A percentile compares a stretch with the other conserved stretches of the same genome.
Evolutionary conservation across 2,113 vertebrate genomes (phyloP).

Genomic region (Helogale parvula): DNA sequence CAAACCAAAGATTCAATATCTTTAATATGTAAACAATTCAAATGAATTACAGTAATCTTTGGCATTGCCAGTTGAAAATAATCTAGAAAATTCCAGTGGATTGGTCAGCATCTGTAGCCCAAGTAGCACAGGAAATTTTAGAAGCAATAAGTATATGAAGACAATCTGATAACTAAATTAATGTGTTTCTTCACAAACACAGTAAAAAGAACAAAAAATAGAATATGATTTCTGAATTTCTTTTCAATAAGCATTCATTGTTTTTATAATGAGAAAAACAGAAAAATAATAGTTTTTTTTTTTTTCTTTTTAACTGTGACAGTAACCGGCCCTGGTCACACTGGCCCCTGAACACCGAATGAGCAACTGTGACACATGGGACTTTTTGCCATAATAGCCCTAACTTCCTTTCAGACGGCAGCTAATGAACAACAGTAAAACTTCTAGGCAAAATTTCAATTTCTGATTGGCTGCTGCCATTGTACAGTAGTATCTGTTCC

Average conservation of each 20-base stretch:
- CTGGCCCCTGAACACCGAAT: not conserved
- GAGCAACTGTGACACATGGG: not conserved
- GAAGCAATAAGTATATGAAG: not conserved
- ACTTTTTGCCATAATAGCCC: not conserved
- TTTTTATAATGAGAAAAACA: not conserved
- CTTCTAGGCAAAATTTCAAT: not conserved
- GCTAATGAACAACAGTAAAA: not conserved
- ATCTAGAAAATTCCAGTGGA: constrained; percentile 33
- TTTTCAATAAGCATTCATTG: constrained; percentile 18
- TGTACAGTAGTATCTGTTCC: not conserved
- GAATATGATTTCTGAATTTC: constrained; percentile 28
- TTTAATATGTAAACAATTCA: not conserved
- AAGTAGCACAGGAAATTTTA: not conserved
- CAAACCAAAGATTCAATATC: constrained; percentile 39
- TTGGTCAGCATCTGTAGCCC: not conserved
- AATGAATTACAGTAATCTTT: not conserved
- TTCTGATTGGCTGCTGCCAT: not conserved
- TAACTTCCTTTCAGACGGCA: not conserved
- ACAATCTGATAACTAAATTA: constrained; percentile 3
- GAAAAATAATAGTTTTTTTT: not conserved
- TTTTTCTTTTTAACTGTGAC: not conserved
- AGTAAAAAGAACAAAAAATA: constrained; percentile 9
- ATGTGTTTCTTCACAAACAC: not conserved
- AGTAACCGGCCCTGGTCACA: not conserved
- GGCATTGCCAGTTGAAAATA: not conserved